Evolutionary conservation across 2,113 vertebrate genomes (phyloP).

Genomic region (Kryptolebias marmoratus): DNA sequence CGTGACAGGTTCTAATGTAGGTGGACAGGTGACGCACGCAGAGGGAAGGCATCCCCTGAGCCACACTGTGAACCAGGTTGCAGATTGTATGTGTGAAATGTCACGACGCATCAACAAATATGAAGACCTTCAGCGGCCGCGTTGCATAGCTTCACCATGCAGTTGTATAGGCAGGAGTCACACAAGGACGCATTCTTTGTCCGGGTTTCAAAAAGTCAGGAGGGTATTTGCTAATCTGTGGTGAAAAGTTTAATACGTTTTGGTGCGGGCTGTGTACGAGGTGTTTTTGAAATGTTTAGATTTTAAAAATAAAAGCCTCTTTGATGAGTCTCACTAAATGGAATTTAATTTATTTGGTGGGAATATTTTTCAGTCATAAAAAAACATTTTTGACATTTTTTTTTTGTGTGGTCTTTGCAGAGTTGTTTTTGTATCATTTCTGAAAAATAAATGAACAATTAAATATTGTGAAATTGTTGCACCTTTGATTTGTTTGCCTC

Average conservation of each 20-base stretch:
- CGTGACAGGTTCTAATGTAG: conserved; percentile 50
- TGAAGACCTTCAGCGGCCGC: conserved; percentile 23
- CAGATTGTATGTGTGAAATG: conserved; percentile 67
- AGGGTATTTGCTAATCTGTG: no score
- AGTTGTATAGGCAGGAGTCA: conserved; percentile 5
- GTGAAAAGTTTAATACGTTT: no score
- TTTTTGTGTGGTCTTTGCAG: not conserved
- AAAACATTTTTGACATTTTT: not conserved
- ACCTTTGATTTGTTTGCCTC: no score
- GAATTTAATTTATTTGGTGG: no score
- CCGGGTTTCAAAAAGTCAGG: not conserved
- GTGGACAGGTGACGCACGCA: conserved; percentile 56
- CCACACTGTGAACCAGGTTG: conserved; percentile 39
- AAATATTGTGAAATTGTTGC: no score
- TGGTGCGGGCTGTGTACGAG: no score
- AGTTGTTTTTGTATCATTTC: not conserved
- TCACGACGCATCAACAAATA: conserved; percentile 60
- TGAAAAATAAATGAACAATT: not conserved
- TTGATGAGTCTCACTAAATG: no score
- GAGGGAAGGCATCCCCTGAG: conserved; percentile 38
- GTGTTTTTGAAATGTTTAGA: no score
- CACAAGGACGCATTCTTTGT: conserved; percentile 22
- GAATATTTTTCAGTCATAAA: no score
- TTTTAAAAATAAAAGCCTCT: no score
- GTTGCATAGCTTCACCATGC: not conserved